Conservation (phyloP, 2,113 vertebrate genomes). For the Carlito syrichta region DNA sequence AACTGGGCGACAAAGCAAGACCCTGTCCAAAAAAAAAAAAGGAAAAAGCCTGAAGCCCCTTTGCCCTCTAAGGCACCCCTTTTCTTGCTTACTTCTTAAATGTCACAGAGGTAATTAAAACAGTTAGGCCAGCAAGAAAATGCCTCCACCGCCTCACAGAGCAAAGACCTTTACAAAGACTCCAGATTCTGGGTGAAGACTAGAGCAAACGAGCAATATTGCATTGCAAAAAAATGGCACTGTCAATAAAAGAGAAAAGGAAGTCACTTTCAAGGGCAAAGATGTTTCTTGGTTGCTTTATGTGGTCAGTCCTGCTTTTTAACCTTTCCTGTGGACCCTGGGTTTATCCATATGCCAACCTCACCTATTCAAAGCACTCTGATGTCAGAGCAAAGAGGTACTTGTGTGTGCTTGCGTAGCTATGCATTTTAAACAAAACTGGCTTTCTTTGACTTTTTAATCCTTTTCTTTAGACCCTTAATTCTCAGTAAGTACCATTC, state of each 20-base stretch:
- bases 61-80: not conserved
- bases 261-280: not conserved
- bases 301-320: not conserved
- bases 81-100: constrained; percentile 15
- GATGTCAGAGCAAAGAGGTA: not conserved
- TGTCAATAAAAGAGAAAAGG: not conserved
- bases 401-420: not conserved
- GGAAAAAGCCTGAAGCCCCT: not conserved
- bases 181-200: not conserved
- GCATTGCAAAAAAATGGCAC: not conserved
- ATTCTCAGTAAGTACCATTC: not conserved
- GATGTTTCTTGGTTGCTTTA: not conserved
- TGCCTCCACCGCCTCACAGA: not conserved
- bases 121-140: not conserved
- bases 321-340: not conserved
- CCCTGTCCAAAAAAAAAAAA: too few species aligned
- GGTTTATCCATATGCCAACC: not conserved
- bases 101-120: not conserved
- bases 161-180: not conserved
- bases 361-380: not conserved
- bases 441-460: not conserved
- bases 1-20: too few species aligned
- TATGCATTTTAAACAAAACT: not conserved
- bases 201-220: not conserved
- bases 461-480: not conserved